Percentiles rank a stretch among this genome's conserved stretches.
Conservation (phyloP, 2,888 invertebrate species). For the Carabus problematicus region DNA sequence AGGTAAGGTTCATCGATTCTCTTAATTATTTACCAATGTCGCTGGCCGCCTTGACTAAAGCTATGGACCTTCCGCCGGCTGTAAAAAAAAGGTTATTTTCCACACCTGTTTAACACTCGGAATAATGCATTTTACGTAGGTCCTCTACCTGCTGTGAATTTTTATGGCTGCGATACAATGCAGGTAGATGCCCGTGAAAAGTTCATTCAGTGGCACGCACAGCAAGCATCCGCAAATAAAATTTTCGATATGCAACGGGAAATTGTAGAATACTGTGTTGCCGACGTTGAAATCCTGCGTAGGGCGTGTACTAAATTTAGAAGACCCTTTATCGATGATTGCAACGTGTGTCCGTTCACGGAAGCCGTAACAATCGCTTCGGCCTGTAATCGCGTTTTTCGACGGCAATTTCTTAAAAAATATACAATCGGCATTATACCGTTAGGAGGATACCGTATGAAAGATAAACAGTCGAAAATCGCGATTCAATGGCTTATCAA, state of each 20-base stretch:
- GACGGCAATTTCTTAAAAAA: slow-evolving; percentile 43
- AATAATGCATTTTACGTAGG: too few species aligned
- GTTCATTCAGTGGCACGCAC: too few species aligned
- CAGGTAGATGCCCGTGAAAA: too few species aligned
- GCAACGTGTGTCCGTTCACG: too few species aligned
- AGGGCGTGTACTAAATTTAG: too few species aligned
- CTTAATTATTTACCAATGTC: slow-evolving; percentile 47
- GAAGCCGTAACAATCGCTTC: slow-evolving; percentile 46
- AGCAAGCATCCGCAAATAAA: background rate
- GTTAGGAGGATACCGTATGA: slow-evolving; percentile 47
- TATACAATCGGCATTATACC: slow-evolving; percentile 50
- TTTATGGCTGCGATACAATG: too few species aligned
- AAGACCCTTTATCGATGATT: too few species aligned
- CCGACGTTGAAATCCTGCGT: too few species aligned
- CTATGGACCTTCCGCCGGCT: slow-evolving; percentile 34
- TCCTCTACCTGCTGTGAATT: too few species aligned
- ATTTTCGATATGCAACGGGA: background rate
- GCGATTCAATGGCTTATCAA: slow-evolving; percentile 44
- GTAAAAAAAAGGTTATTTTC: slow-evolving; percentile 47
- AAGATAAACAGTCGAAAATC: slow-evolving; percentile 48
- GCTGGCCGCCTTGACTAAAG: slow-evolving; percentile 38
- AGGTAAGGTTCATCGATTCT: slow-evolving; percentile 48
- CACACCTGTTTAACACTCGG: too few species aligned
- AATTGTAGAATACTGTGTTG: background rate
- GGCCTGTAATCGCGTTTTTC: slow-evolving; percentile 46